Base-by-base conservation (phyloP, 2,113 vertebrate species). In the Phoenicopterus ruber region DNA sequence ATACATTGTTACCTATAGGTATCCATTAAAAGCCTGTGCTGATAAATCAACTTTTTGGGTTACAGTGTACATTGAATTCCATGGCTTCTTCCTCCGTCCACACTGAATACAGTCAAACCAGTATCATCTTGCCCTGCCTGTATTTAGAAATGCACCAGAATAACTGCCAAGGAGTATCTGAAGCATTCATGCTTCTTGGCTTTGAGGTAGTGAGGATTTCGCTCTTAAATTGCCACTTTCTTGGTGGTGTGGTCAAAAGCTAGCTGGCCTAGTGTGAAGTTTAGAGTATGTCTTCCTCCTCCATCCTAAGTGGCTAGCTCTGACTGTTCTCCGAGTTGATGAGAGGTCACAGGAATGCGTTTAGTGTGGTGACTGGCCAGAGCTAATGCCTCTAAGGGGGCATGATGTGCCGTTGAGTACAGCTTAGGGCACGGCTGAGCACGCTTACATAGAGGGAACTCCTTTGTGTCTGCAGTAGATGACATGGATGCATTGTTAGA, bases 401-500 rank as follows among this genome's bases (percentile, higher is more conserved):
- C 2, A 10, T 2, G 19, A 6, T 15, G 46, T 63, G 82, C 26
- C 6, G 15, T 0, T 44, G 47, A 4, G 42, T 11, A 47, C 57
- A 58, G 72, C 20, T 57, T 28, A 12, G 76, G 34, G 24, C 69
- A 15, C 1, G 9, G 49, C 63, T 65, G 78, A 59, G 54, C 21
- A 11, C 6, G 3, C 31, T 32, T 11, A 5, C 0, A 0, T 13
- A 5, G 44, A 34, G 40, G 61, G 26, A 70, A 1, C 29, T 52
- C 13, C 0, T 47, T 21, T 1, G 9, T 17, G 28, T 18, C 76
- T 40, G 77, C 52, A 58, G 74, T 3, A n/a, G 65, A 1, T 50
- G 17, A 13, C 7, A 0, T 1, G 29, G 40, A 2, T 15, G 49
- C 8, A 1, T 0, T 42, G 46, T 13, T 6, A 7, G 57, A 63